Conservation (phyloP, 2,113 vertebrate genomes). For the Actenoides lindsayi region DNA sequence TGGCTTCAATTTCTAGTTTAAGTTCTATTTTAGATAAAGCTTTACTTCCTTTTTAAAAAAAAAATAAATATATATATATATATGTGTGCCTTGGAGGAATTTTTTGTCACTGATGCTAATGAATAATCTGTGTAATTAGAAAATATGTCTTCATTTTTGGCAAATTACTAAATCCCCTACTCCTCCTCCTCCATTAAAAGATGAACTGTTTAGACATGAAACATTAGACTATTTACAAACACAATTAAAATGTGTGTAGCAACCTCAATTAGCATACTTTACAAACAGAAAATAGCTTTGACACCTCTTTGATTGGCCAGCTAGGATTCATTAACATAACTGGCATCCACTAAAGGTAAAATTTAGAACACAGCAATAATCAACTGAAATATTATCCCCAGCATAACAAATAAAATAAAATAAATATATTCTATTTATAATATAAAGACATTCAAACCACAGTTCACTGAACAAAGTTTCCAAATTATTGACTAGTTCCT, state of each 20-base stretch:
- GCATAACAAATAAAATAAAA: not conserved
- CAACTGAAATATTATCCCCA: not conserved
- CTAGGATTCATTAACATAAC: not conserved
- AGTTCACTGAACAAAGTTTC: not conserved
- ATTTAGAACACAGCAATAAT: not conserved
- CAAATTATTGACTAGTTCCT: not conserved
- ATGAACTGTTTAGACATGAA: slow-evolving; percentile 1
- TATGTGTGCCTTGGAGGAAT: not conserved
- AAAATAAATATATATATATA: not conserved
- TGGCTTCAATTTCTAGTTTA: not conserved
- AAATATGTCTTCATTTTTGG: slow-evolving; percentile 27
- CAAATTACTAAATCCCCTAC: slow-evolving; percentile 24
- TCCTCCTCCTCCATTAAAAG: slow-evolving; percentile 2
- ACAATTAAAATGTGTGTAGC: not conserved
- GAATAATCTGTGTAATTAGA: slow-evolving; percentile 30
- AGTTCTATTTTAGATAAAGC: no score
- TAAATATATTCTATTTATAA: not conserved
- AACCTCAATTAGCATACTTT: not conserved
- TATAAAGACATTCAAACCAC: not conserved
- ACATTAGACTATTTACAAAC: slow-evolving; percentile 16
- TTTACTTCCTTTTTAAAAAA: no score
- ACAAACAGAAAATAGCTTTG: not conserved
- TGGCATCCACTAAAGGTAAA: not conserved
- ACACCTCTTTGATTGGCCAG: not conserved
- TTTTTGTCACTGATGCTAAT: not conserved